A percentile compares a stretch with the other conserved stretches of the same genome.
Conservation (phyloP, 1,140 invertebrate species). For the Drosophila bipectinata region DNA sequence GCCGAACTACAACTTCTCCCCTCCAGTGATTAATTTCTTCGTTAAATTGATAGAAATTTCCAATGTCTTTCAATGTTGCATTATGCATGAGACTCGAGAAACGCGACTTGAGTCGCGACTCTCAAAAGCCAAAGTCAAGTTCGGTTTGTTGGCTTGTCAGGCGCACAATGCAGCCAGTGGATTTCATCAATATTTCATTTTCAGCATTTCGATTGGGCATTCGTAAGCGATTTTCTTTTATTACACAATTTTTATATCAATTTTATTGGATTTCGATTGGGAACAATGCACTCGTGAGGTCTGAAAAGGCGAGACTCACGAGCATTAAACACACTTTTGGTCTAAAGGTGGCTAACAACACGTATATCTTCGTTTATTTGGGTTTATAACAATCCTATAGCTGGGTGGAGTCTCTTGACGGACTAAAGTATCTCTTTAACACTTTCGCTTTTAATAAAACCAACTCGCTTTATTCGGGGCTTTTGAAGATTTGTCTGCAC, state of each 20-base stretch:
- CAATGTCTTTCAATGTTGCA: constrained; percentile 67
- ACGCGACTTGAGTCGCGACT: constrained; percentile 1
- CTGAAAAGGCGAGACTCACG: constrained; percentile 49
- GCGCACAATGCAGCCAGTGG: constrained; percentile 58
- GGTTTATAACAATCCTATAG: constrained; percentile 15
- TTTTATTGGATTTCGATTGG: constrained; percentile 54
- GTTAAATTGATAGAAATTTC: constrained; percentile 48
- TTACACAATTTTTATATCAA: constrained; percentile 67
- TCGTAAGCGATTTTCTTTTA: constrained; percentile 68
- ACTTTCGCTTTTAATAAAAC: constrained; percentile 66
- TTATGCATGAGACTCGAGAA: constrained; percentile 72
- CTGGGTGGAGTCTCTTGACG: constrained; percentile 8
- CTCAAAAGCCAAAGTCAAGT: constrained; percentile 10
- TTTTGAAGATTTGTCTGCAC: constrained; percentile 5
- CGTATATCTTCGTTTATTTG: constrained; percentile 8
- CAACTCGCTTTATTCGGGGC: not conserved
- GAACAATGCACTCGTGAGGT: constrained; percentile 42
- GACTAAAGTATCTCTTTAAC: constrained; percentile 17
- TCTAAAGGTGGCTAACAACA: not conserved
- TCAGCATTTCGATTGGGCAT: constrained; percentile 56
- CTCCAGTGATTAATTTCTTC: constrained; percentile 34
- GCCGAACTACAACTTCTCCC: constrained; percentile 22
- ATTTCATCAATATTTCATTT: constrained; percentile 75
- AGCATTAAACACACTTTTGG: constrained; percentile 35
- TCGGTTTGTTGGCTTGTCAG: constrained; percentile 41